These are phyloP conservation scores for Thryonomys swinderianus DNA, from an alignment of 2,113 vertebrate genomes.

Conservation along the genomic window DNA sequence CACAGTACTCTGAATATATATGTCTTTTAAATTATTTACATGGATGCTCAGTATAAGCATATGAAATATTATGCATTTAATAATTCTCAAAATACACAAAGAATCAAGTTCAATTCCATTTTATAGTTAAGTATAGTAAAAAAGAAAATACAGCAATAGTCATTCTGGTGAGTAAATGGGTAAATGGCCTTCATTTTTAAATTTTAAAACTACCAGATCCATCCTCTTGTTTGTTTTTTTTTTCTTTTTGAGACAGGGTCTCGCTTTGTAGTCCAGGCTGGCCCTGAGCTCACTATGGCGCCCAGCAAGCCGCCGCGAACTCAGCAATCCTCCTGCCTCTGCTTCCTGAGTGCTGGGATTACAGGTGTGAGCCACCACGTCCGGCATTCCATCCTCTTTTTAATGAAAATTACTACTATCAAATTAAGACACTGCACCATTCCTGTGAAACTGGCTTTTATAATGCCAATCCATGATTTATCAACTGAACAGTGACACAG, in stretches of 20 bases:
- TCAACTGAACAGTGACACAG: constrained; percentile 55
- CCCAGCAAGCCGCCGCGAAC: too few relatives aligned
- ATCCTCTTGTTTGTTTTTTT: too few relatives aligned
- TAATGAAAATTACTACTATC: constrained; percentile 22
- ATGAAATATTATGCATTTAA: neutral
- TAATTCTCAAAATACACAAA: constrained; percentile 43
- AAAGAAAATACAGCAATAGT: constrained; percentile 28
- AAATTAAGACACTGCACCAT: constrained; percentile 52
- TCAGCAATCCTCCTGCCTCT: too few relatives aligned
- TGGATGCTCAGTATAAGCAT: neutral
- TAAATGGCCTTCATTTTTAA: neutral
- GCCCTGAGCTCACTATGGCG: too few relatives aligned
- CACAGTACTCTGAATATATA: neutral
- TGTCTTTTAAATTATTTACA: constrained; percentile 38
- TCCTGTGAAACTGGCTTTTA: constrained; percentile 10
- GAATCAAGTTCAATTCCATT: constrained; percentile 22
- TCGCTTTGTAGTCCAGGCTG: too few relatives aligned
- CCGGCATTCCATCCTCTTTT: neutral
- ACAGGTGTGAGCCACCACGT: too few relatives aligned
- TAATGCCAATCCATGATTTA: constrained; percentile 24
- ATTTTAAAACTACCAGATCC: neutral
- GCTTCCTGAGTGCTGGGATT: too few relatives aligned
- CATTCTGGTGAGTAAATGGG: too few relatives aligned
- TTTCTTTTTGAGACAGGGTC: too few relatives aligned
- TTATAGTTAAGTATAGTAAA: constrained; percentile 46